Conservation (phyloP, 64 coral and sea anemone genomes). For the Anthopleura sola region DNA sequence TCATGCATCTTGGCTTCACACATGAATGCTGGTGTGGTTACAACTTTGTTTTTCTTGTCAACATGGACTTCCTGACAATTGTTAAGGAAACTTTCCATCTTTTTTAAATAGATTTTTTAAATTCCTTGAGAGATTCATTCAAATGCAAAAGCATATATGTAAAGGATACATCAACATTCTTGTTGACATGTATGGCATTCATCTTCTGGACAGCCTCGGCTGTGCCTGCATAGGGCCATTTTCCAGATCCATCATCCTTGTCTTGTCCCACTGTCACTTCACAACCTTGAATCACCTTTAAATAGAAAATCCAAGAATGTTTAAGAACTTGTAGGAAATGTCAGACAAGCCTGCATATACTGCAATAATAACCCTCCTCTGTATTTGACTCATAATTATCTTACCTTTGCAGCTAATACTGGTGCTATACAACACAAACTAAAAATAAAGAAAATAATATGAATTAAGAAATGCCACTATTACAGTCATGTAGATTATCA, state of each 20-base stretch:
- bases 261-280: slow-evolving; percentile 86
- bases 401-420: slow-evolving; percentile 86
- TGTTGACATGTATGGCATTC: slow-evolving; percentile 79
- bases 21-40: slow-evolving; percentile 88
- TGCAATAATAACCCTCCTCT: neutral
- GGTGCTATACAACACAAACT: slow-evolving; percentile 94
- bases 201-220: slow-evolving; percentile 67
- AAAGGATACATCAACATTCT: slow-evolving; percentile 92
- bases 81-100: slow-evolving; percentile 77
- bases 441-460: neutral
- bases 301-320: neutral
- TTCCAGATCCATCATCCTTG: slow-evolving; percentile 51
- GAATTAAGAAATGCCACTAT: neutral
- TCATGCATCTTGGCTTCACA: slow-evolving; percentile 73
- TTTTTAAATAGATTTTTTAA: no score
- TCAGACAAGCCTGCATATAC: neutral
- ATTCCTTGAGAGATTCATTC: no score
- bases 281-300: slow-evolving; percentile 68
- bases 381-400: neutral
- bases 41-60: slow-evolving; percentile 72
- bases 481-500: no score
- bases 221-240: slow-evolving; percentile 81
- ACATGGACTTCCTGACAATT: slow-evolving; percentile 76
- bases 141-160: neutral
- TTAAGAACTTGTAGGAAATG: neutral